A percentile compares a stretch with the other conserved stretches of the same genome.
Conservation (phyloP, 1,140 invertebrate genomes). For the Panagrolaimus sp. region DNA sequence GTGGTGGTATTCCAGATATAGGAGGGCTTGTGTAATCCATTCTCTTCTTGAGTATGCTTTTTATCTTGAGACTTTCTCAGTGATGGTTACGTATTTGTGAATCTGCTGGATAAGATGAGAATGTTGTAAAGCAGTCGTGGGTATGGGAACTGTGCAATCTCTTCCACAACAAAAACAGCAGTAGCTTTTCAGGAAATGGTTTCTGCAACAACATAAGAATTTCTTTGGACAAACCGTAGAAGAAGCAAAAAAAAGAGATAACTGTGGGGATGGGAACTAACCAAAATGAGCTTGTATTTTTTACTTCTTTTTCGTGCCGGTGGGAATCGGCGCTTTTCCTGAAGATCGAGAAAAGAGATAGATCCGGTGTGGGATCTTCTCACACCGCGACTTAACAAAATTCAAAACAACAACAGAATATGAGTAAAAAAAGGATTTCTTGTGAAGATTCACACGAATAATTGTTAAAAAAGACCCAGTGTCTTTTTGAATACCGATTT, state of each 20-base stretch:
- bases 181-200: background rate
- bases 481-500: slow-evolving; percentile 11
- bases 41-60: background rate
- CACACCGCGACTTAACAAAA: slow-evolving; percentile 13
- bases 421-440: background rate
- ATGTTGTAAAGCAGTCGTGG: no score
- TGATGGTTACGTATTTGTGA: no score
- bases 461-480: slow-evolving; percentile 4
- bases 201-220: slow-evolving; percentile 13
- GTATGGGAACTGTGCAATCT: slow-evolving; percentile 17
- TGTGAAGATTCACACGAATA: slow-evolving; percentile 14
- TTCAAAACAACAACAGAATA: slow-evolving; percentile 3
- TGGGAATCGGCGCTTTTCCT: slow-evolving; percentile 18
- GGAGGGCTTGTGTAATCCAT: slow-evolving; percentile 16
- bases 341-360: slow-evolving; percentile 11
- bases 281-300: slow-evolving; percentile 9
- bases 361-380: slow-evolving; percentile 19
- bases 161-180: background rate
- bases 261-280: slow-evolving; percentile 16
- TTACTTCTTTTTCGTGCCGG: background rate
- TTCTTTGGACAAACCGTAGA: background rate
- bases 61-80: no score
- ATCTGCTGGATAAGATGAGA: no score
- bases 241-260: slow-evolving; percentile 9
- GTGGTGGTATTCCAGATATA: slow-evolving; percentile 1